These are phyloP conservation scores for Nymphalis c-album DNA, from an alignment of 2,888 invertebrate species.

Conservation along the genomic window DNA sequence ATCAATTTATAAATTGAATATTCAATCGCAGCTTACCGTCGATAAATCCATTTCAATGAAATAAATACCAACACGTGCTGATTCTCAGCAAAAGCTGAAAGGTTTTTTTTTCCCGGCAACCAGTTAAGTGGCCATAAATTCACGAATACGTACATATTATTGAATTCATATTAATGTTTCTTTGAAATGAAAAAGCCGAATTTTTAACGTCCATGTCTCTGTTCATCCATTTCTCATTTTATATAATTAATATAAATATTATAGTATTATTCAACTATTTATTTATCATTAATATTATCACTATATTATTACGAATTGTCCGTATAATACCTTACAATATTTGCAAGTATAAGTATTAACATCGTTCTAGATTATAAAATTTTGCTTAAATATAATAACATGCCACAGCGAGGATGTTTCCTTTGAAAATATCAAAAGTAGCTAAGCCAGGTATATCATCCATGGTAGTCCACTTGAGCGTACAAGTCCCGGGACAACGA, in stretches of 20 bases:
- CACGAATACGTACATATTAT: neutral
- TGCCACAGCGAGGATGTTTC: constrained; percentile 9
- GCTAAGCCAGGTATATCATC: constrained; percentile 12
- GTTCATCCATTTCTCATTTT: no score
- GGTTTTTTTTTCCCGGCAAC: neutral
- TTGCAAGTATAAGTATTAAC: no score
- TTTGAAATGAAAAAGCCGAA: neutral
- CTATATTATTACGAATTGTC: no score
- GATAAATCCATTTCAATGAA: neutral
- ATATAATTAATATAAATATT: no score
- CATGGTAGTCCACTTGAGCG: constrained; percentile 2
- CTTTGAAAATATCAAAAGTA: constrained; percentile 5
- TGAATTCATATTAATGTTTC: neutral
- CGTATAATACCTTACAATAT: neutral
- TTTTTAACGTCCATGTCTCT: neutral
- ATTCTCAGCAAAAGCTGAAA: neutral
- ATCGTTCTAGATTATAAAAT: neutral
- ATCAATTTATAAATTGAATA: neutral
- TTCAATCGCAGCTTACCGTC: constrained; percentile 6
- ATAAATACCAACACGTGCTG: constrained; percentile 11
- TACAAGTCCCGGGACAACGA: constrained; percentile 3
- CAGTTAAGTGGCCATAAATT: neutral
- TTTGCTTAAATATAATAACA: constrained; percentile 4
- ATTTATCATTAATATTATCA: no score
- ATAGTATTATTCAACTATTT: no score